Evolutionary conservation across 1,140 invertebrate genomes (phyloP), one percentile per base, ranked within the genome.

Genomic region (Euschistus heros): DNA sequence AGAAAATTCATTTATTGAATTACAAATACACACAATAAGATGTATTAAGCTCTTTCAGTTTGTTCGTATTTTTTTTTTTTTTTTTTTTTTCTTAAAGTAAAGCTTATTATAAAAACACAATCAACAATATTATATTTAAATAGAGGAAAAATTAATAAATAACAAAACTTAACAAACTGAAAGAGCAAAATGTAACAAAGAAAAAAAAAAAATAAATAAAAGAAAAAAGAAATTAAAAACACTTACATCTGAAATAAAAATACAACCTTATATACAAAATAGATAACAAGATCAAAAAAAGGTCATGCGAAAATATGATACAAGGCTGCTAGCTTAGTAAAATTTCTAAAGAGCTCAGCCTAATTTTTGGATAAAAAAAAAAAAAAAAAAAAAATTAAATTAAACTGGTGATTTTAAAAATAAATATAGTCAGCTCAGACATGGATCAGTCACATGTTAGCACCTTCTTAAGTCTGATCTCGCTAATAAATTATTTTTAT

Each of bases 201-300:
- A 30, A 30, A 30, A 30, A 30, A 30, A 30, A 30, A 30, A 30
- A 30, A 24, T 1, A 54, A 54, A 54, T 14, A 10, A 18, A 54
- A 22, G 4, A 54, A 18, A 52, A 52, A 18, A 52, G 20, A 52
- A 13, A 52, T 17, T 6, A 52, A 18, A 24, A 54, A 54, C 22
- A 20, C 14, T 47, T 17, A 17, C 46, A 18, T 47, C 18, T 24
- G 22, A 54, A 20, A 54, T 54, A 54, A 54, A 20, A 24, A 54
- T 54, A 54, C 52, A 54, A 24, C 52, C 22, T 24, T 54, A 54
- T 54, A 20, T 54, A 54, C 52, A 54, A n/a, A 47, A 15, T 47
- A 17, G 46, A 47, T 30, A 30, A 30, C 46, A 54, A 54, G 10
- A 10, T 54, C 52, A 24, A 54, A 54, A 52, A 54, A 14, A 54